Conservation (phyloP, 2,113 vertebrate genomes). For the Rutilus rutilus region DNA sequence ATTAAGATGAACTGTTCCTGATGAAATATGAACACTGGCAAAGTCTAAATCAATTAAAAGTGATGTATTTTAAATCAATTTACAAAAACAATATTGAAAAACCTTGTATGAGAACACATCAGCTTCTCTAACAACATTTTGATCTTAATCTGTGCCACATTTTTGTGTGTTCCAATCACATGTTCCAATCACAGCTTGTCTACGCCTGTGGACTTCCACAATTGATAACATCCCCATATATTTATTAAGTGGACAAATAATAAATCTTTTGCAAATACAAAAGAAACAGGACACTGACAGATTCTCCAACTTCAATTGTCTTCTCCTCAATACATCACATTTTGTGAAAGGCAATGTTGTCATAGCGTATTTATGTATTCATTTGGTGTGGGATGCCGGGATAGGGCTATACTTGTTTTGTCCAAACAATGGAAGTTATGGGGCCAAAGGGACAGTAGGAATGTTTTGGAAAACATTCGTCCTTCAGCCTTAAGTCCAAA, state of each 20-base stretch:
- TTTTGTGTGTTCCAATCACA: neutral
- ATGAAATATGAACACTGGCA: constrained; percentile 12
- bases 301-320: constrained; percentile 35
- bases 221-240: constrained; percentile 5
- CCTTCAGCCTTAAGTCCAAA: neutral
- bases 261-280: constrained; percentile 23
- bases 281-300: constrained; percentile 27
- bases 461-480: neutral
- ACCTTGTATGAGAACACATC: neutral
- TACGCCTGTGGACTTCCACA: neutral
- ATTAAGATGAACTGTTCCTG: constrained; percentile 11
- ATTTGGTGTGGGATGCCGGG: neutral
- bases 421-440: neutral
- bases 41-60: neutral
- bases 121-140: neutral
- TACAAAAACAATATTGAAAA: neutral
- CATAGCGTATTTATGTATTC: neutral
- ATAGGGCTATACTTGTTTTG: neutral
- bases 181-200: neutral
- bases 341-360: neutral
- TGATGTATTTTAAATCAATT: neutral
- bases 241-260: neutral
- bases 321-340: constrained; percentile 23
- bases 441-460: no score
- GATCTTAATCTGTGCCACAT: neutral